Percentiles rank a stretch among this genome's conserved stretches.
Evolutionary conservation across 2,797 vertebrate species (phyloP).

Genomic region (Lepilemur septentrionalis): DNA sequence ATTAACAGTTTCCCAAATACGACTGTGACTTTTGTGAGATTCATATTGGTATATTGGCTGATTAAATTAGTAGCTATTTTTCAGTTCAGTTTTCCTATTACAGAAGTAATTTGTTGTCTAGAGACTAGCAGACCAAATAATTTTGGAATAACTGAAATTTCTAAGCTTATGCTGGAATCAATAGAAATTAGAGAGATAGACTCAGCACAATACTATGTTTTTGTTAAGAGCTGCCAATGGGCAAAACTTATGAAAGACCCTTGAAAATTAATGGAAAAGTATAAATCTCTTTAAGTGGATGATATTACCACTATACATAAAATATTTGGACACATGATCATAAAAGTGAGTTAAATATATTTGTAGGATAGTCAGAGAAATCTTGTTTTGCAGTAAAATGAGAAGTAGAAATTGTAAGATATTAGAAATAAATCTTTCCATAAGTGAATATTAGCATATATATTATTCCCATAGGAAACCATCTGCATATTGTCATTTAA

Average conservation of each 20-base stretch:
- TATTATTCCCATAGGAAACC: not conserved
- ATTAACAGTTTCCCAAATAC: slow-evolving; percentile 50
- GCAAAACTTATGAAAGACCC: not conserved
- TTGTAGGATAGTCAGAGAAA: not conserved
- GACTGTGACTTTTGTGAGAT: slow-evolving; percentile 57
- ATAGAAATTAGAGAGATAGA: slow-evolving; percentile 30
- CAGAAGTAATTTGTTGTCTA: slow-evolving; percentile 46
- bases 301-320: not conserved
- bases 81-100: not conserved
- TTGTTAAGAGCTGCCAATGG: not conserved
- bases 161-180: not conserved
- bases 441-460: not conserved
- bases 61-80: slow-evolving; percentile 37
- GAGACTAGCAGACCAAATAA: slow-evolving; percentile 27
- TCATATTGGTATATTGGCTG: slow-evolving; percentile 30
- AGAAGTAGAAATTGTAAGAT: slow-evolving; percentile 3
- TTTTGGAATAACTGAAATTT: slow-evolving; percentile 43
- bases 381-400: not conserved
- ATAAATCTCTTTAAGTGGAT: not conserved
- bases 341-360: not conserved
- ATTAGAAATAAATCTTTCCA: not conserved
- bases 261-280: slow-evolving; percentile 20
- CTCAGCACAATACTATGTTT: not conserved
- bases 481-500: too few species aligned
- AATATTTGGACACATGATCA: not conserved